Percentiles rank a stretch among this genome's conserved stretches.
Evolutionary conservation across 2,888 invertebrate species (phyloP).

Genomic region (Limnephilus lunatus): DNA sequence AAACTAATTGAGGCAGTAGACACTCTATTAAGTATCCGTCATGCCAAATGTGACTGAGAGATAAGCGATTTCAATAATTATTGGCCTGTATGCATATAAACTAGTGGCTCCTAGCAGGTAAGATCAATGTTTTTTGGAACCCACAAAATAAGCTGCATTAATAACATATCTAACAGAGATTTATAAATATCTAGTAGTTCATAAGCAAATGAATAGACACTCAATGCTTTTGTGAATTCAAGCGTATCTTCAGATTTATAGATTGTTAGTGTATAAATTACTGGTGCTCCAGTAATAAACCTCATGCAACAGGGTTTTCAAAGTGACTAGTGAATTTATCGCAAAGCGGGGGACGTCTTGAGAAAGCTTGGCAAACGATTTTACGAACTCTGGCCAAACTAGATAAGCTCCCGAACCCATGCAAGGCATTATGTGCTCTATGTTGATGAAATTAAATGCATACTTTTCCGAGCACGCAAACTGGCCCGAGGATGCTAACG

Average conservation of each 20-base stretch:
- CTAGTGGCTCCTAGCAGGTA: background rate
- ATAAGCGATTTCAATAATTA: background rate
- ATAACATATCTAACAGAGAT: background rate
- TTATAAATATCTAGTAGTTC: background rate
- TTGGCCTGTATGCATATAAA: background rate
- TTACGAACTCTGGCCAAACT: background rate
- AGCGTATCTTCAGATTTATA: background rate
- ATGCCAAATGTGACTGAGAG: background rate
- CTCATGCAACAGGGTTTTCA: conserved; percentile 32
- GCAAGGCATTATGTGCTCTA: background rate
- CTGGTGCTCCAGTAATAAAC: background rate
- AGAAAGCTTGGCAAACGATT: background rate
- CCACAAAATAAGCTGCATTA: background rate
- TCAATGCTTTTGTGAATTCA: background rate
- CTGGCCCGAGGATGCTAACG: background rate
- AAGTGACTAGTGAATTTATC: conserved; percentile 44
- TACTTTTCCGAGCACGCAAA: background rate
- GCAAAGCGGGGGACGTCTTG: background rate
- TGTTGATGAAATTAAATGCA: background rate
- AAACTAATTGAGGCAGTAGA: too few species aligned
- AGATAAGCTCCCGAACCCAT: background rate
- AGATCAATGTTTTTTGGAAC: background rate
- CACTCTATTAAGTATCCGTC: too few species aligned
- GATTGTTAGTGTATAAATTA: background rate
- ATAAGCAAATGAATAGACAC: background rate